Conservation (phyloP, 2,113 vertebrate genomes). For the Jaculus jaculus region DNA sequence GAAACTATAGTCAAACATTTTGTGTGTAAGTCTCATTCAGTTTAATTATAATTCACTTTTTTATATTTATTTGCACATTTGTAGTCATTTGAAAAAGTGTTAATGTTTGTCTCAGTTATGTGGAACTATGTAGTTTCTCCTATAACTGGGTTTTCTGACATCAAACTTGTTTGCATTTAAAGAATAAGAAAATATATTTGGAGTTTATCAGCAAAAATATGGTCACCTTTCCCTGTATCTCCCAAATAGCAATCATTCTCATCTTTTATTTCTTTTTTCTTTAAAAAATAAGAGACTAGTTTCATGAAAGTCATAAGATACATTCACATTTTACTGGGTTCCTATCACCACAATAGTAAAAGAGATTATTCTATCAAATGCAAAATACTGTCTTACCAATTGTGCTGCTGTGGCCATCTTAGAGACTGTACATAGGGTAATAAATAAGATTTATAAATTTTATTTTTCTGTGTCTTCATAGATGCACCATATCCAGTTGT, state of each 20-base stretch:
- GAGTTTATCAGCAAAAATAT: neutral
- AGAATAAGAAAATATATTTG: neutral
- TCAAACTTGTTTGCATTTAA: neutral
- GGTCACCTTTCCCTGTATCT: neutral
- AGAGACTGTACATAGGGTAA: neutral
- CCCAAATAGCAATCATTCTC: neutral
- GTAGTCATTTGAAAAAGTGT: neutral
- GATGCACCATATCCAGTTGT: neutral
- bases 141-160: neutral
- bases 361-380: neutral
- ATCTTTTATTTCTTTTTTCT: neutral
- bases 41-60: neutral
- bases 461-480: neutral
- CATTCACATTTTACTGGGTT: neutral
- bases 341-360: no score
- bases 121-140: neutral
- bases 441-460: neutral
- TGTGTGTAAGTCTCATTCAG: neutral
- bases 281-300: neutral
- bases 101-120: neutral
- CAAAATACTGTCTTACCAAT: neutral
- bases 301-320: neutral
- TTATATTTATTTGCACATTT: neutral
- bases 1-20: neutral
- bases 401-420: neutral